These are phyloP conservation scores for Oriolus oriolus DNA, from an alignment of 2,113 vertebrate genomes.

Conservation along the genomic window DNA sequence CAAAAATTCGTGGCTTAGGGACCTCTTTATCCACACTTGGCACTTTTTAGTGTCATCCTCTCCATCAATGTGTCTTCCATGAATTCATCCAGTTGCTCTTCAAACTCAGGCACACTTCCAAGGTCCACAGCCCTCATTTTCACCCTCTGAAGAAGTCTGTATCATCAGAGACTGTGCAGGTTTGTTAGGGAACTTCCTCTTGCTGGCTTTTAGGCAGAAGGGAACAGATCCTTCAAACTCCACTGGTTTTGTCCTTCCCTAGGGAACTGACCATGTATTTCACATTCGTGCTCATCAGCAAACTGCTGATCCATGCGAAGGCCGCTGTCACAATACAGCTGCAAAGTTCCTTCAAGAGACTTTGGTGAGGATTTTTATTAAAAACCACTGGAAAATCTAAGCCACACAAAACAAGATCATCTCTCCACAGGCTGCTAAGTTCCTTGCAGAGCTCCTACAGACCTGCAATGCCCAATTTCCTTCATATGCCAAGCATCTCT, in stretches of 20 bases:
- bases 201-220: neutral
- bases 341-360: neutral
- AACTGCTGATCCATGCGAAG: neutral
- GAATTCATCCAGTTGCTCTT: neutral
- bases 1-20: neutral
- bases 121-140: fast-evolving
- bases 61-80: neutral
- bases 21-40: neutral
- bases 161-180: neutral
- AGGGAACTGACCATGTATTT: fast-evolving
- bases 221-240: neutral
- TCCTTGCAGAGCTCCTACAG: neutral
- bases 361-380: neutral
- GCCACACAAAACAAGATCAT: neutral
- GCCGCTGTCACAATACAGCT: neutral
- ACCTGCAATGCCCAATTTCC: neutral
- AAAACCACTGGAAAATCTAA: neutral
- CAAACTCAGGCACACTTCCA: neutral
- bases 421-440: neutral
- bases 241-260: neutral
- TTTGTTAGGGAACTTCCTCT: neutral
- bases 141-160: neutral
- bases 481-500: neutral
- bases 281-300: neutral
- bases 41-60: neutral